Evolutionary conservation across 2,888 invertebrate genomes (phyloP).

Genomic region (Selenia dentaria): DNA sequence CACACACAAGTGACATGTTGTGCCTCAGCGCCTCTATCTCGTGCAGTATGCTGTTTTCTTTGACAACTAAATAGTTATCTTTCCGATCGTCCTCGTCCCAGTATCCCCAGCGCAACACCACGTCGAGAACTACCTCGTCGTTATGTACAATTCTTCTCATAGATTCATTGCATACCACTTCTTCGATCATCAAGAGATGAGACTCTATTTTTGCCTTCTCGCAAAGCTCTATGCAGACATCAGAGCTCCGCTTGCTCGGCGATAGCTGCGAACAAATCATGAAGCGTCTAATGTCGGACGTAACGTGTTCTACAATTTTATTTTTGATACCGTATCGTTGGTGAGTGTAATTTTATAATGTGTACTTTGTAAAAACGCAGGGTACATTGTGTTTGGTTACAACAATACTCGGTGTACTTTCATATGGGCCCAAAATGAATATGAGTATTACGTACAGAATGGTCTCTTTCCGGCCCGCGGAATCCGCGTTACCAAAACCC

Average conservation of each 20-base stretch:
- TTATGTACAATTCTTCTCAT: constrained; percentile 91
- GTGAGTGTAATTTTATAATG: no score
- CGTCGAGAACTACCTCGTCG: constrained; percentile 88
- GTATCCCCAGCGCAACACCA: constrained; percentile 92
- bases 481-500: no score
- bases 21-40: constrained; percentile 82
- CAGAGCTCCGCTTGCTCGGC: constrained; percentile 90
- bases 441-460: no score
- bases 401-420: no score
- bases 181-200: constrained; percentile 90
- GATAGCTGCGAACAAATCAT: constrained; percentile 83
- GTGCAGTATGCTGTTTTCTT: constrained; percentile 73
- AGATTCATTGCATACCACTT: constrained; percentile 90
- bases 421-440: no score
- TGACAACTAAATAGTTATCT: constrained; percentile 91
- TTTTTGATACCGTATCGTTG: no score
- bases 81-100: constrained; percentile 95
- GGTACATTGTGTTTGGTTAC: no score
- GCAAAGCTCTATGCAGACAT: constrained; percentile 89
- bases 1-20: constrained; percentile 87
- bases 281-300: background rate
- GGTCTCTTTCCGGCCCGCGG: no score
- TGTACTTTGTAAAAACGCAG: no score
- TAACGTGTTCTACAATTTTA: no score
- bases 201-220: constrained; percentile 86